Base-by-base conservation (phyloP, 2,113 vertebrate genomes). In the Orycteropus afer region DNA sequence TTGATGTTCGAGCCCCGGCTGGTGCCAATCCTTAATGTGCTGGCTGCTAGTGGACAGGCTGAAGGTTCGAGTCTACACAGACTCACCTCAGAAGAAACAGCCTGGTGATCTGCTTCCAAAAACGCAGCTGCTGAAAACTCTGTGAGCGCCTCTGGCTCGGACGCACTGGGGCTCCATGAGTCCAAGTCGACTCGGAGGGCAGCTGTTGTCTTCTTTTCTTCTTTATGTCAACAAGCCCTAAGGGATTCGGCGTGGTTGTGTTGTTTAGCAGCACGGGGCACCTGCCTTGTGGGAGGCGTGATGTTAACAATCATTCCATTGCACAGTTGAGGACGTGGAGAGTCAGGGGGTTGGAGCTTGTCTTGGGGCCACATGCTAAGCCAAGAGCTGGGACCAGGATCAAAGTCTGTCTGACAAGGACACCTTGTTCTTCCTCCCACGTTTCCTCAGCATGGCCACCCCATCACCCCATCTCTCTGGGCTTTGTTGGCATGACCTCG, bases 261-360 rank as follows among this genome's bases (percentile, higher is more conserved):
- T 55, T 17, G 7, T 71, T 27, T 55, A 37, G 20, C 1, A 55
- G 32, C 27, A 20, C 34, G 3, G 59, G 40, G 29, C 6, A 2
- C 61, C 42, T 0, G 5, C 7, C n/a, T 9, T 4, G 53, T 0
- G 18, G 2, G 14, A 59, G 47, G 17, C 7, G 1, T 3, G 1
- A 3, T n/a, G 65, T 10, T 6, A 20, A n/a, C 0, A 0, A 0
- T 14, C 29, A 32, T 27, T 32, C 57, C 51, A 3, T 5, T 23
- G 42, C 17, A 51, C 13, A 4, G 9, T 4, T 0, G 7, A 40
- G 37, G 18, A 10, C 0, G 0, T 40, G 77, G 34, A 0, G 8
- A n/a, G 3, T 1, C 15, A 13, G 37, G 2, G 2, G 0, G 0
- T 12, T 0, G 25, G 55, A 40, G 5, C 13, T 22, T 40, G 12